These are phyloP conservation scores for Leptopilina myrica DNA, from an alignment of 2,888 invertebrate genomes.

Conservation along the genomic window DNA sequence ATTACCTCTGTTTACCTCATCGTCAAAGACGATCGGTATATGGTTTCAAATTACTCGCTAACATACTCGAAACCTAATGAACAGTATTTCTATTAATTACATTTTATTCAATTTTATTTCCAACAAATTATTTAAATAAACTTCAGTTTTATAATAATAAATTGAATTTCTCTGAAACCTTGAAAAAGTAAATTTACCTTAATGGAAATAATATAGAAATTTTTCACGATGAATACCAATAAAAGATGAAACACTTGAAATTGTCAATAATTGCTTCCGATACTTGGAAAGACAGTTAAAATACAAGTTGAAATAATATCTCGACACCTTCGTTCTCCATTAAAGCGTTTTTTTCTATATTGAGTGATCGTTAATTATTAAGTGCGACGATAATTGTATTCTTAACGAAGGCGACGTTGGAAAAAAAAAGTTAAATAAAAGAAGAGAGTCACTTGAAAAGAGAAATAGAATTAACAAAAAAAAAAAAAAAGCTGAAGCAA, in stretches of 20 bases:
- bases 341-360: neutral
- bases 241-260: neutral
- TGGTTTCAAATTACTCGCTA: constrained; percentile 51
- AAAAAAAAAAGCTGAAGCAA: constrained; percentile 3
- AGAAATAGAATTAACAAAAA: constrained; percentile 14
- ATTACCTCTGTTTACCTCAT: constrained; percentile 65
- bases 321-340: neutral
- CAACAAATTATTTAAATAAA: neutral
- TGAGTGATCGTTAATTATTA: constrained; percentile 35
- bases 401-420: constrained; percentile 3
- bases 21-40: constrained; percentile 53
- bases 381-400: constrained; percentile 31
- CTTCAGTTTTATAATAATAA: too few relatives aligned
- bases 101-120: neutral
- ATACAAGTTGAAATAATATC: neutral
- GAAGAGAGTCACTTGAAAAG: neutral
- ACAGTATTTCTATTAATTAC: neutral
- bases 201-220: too few relatives aligned
- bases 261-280: constrained; percentile 2
- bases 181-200: too few relatives aligned
- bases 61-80: neutral
- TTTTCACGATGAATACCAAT: too few relatives aligned
- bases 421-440: neutral
- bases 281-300: neutral
- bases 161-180: too few relatives aligned